Base-by-base conservation (phyloP, 2,888 invertebrate genomes). In the Agrotis exclamationis region DNA sequence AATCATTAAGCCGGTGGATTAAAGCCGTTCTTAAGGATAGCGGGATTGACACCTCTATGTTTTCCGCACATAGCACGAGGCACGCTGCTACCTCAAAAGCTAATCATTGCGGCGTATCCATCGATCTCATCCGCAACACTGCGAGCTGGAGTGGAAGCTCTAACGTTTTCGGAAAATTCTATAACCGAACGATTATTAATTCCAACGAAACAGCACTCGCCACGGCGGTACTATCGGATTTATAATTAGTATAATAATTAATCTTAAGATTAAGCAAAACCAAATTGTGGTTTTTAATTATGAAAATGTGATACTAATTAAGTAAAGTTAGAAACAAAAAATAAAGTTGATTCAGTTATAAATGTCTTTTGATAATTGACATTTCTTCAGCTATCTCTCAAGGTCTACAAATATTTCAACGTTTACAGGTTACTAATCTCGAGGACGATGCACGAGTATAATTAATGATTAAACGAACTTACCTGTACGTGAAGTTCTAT, bases 1-100 rank as follows among this genome's bases (percentile, higher is more conserved):
- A 56, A 11, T 33, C 56, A 1, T 28, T 56, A n/a, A 56, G 56
- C 22, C 56, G 56, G n/a, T 56, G 56, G 56, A 56, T 56, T 33
- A 56, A 56, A 28, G 7, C 33, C n/a, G 33, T 39, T n/a, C 33
- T 56, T n/a, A n/a, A 39, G 13, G 39, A 28, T 56, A 33, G 56
- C n/a, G 56, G 56, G 28, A 56, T 56, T 56, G 56, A 56, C 24
- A 28, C 24, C 3, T 28, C 24, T 28, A 28, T 28, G n/a, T n/a
- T n/a, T n/a, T n/a, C n/a, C n/a, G n/a, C n/a, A n/a, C n/a, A n/a
- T n/a, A n/a, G n/a, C n/a, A 28, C 24, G 24, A 28, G 24, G 24
- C 24, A 39, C 20, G 57, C 57, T 39, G 28, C 57, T n/a, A 57
- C 57, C 11, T 57, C 57, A 20, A 39, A 39, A 20, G 57, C 57